A percentile compares a stretch with the other conserved stretches of the same genome.
These are phyloP conservation scores for Colossoma macropomum DNA, from an alignment of 2,113 vertebrate species.

Conservation along the genomic window DNA sequence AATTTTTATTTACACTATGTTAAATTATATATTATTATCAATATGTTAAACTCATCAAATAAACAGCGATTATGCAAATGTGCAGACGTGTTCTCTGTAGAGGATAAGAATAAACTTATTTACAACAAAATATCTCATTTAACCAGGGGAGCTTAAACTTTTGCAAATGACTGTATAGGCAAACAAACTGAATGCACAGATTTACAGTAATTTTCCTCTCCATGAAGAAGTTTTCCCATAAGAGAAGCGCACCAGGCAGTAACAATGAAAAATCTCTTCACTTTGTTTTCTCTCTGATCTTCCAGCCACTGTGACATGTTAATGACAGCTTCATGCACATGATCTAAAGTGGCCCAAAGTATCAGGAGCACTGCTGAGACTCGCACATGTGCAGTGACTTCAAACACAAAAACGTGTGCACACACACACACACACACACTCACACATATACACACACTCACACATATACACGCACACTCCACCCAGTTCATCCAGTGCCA, in stretches of 20 bases:
- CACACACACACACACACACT: not conserved
- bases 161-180: too few species aligned
- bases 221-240: not conserved
- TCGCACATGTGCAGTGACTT: not conserved
- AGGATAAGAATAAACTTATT: too few species aligned
- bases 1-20: too few species aligned
- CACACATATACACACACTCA: not conserved
- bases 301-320: not conserved
- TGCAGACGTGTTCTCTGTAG: too few species aligned
- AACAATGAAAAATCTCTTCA: not conserved
- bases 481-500: not conserved
- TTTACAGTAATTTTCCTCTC: not conserved
- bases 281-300: constrained; percentile 5
- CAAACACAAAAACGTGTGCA: not conserved
- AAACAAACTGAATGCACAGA: not conserved
- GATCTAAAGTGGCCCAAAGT: constrained; percentile 9
- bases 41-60: too few species aligned
- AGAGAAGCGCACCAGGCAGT: not conserved
- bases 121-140: too few species aligned
- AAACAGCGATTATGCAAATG: too few species aligned
- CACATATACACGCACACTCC: not conserved
- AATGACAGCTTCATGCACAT: constrained; percentile 32
- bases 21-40: too few species aligned
- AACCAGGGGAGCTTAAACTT: too few species aligned
- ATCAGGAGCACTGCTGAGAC: constrained; percentile 7